Evolutionary conservation across 2,113 vertebrate genomes (phyloP).

Genomic region (Datnioides undecimradiatus): DNA sequence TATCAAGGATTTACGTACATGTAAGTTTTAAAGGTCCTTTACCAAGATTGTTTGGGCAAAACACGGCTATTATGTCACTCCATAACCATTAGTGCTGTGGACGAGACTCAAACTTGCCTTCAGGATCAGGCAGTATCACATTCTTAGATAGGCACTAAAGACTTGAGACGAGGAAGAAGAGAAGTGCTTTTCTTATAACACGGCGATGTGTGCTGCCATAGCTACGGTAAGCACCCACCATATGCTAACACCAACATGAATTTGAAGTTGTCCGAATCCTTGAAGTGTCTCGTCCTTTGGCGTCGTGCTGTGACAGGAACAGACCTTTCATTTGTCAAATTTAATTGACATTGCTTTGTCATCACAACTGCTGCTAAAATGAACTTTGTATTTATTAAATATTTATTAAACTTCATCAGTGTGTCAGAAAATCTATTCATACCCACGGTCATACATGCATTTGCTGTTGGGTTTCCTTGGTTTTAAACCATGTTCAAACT

Average conservation of each 20-base stretch:
- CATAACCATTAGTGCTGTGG: not conserved
- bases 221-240: not conserved
- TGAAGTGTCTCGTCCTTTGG: not conserved
- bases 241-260: not conserved
- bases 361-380: conserved; percentile 18
- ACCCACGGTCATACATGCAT: accelerated
- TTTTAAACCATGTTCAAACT: too few relatives aligned
- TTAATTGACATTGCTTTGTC: not conserved
- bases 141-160: not conserved
- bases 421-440: not conserved
- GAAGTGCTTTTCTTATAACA: not conserved
- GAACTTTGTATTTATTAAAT: conserved; percentile 60
- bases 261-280: too few relatives aligned
- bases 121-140: not conserved
- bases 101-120: not conserved
- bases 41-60: too few relatives aligned
- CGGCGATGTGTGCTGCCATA: too few relatives aligned
- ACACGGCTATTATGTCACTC: too few relatives aligned
- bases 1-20: too few relatives aligned
- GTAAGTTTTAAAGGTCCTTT: too few relatives aligned
- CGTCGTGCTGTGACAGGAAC: not conserved
- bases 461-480: not conserved
- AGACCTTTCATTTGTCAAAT: conserved; percentile 25
- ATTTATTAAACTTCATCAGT: conserved; percentile 8
- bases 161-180: not conserved